Base-by-base conservation (phyloP, 2,888 invertebrate genomes). In the Nyleta sp. region DNA sequence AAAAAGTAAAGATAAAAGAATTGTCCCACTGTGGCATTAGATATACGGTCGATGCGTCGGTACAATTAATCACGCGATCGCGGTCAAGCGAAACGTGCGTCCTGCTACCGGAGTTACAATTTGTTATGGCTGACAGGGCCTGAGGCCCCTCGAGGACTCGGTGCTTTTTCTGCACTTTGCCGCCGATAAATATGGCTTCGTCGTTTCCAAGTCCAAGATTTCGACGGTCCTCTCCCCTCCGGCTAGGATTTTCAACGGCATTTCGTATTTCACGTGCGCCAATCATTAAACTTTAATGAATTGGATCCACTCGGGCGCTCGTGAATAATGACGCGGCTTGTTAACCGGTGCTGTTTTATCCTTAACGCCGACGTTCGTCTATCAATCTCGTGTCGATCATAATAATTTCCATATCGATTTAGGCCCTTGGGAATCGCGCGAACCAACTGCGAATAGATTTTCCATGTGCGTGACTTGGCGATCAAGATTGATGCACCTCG, bases 121-220 rank as follows among this genome's bases (percentile, higher is more conserved):
- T 90, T 90, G 90, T 90, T 90, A 90, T 83, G 84, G 87, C 81
- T 86, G 89, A 89, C 88, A 87, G 86, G 86, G 81, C 77, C 68
- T 70, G 59, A 62, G 65, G 64, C 11, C 35, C 52, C 73, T 79
- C 78, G 76, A 68, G 59, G 64, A 72, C 28, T 35, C 72, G 46
- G 18, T 46, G 74, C 74, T 76, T 80, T 80, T 80, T 79, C 72
- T 70, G 50, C 68, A 38, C 53, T 59, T 59, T 28, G 76, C 70
- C 80, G 70, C 53, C 71, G 76, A 68, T 70, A 68, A 80, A 77
- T 71, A 64, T 55, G 73, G 48, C 17, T 48, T 40, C 67, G 46
- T 13, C 40, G 50, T 60, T 74, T 53, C 40, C 33, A 20, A 52
- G 22, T 60, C 42, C 59, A 48, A 65, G 64, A 71, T 71, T 60